These are phyloP conservation scores for Eurystomus gularis DNA, from an alignment of 2,113 vertebrate species.

Conservation along the genomic window DNA sequence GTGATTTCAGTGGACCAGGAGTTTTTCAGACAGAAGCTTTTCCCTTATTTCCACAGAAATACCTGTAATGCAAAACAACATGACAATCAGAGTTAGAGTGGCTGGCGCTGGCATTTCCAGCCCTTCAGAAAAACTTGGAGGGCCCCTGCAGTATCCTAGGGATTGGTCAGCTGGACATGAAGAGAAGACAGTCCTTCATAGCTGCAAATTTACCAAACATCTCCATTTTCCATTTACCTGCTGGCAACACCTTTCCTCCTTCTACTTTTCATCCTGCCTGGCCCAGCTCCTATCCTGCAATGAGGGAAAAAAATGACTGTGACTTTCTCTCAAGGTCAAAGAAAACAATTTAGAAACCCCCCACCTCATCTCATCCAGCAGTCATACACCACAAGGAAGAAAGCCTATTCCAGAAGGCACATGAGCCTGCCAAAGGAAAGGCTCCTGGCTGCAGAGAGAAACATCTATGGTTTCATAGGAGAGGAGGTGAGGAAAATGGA, in stretches of 20 bases:
- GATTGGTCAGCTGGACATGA: background rate
- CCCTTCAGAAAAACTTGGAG: background rate
- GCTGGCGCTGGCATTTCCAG: background rate
- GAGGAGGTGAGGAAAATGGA: background rate
- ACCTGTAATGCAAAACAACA: background rate
- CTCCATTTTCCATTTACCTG: background rate
- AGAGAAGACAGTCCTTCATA: background rate
- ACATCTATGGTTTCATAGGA: background rate
- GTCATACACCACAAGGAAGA: background rate
- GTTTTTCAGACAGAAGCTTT: background rate
- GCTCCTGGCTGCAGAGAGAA: background rate
- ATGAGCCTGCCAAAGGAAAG: background rate
- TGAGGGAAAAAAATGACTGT: background rate
- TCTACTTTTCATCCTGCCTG: background rate
- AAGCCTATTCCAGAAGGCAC: background rate
- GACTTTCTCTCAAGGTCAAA: background rate
- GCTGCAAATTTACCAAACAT: background rate
- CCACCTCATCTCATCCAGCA: background rate
- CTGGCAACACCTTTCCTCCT: background rate
- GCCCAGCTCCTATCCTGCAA: background rate
- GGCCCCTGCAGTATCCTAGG: background rate
- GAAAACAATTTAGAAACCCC: background rate
- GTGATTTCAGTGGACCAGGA: background rate
- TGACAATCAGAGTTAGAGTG: background rate
- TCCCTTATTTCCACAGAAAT: background rate